phyloP scores from a whole-genome alignment of 2,113 vertebrate species.

The Neodontobutis hainanensis region DNA sequence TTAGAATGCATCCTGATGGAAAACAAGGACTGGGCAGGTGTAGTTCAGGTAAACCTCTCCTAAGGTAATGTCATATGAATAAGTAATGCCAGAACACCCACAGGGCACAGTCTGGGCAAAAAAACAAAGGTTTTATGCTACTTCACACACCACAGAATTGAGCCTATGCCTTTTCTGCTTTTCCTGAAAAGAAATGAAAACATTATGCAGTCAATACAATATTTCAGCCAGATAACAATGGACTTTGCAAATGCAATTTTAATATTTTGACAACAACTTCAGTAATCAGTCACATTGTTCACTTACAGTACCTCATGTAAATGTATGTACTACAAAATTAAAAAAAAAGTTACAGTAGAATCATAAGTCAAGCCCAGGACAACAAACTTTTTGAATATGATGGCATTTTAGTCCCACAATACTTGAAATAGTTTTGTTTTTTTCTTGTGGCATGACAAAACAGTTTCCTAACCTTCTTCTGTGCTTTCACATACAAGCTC shows the following conservation, averaged over 20 bases:
- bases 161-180: conserved; percentile 19
- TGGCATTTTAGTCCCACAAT: too few species aligned
- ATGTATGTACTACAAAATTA: too few species aligned
- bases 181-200: neutral
- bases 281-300: too few species aligned
- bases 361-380: too few species aligned
- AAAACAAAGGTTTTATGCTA: conserved; percentile 54
- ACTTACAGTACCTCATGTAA: too few species aligned
- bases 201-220: conserved; percentile 3
- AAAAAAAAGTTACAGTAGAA: too few species aligned
- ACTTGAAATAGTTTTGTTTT: too few species aligned
- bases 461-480: too few species aligned
- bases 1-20: conserved; percentile 44
- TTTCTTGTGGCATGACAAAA: too few species aligned
- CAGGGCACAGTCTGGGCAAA: conserved; percentile 45
- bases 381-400: too few species aligned
- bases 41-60: conserved; percentile 56
- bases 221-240: neutral
- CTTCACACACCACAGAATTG: conserved; percentile 43
- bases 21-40: conserved; percentile 66
- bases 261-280: too few species aligned
- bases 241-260: neutral
- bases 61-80: conserved; percentile 59
- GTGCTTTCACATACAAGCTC: too few species aligned
- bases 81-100: conserved; percentile 55